These are phyloP conservation scores for Pyrrhosoma nymphula DNA, from an alignment of 2,888 invertebrate species.

Conservation along the genomic window DNA sequence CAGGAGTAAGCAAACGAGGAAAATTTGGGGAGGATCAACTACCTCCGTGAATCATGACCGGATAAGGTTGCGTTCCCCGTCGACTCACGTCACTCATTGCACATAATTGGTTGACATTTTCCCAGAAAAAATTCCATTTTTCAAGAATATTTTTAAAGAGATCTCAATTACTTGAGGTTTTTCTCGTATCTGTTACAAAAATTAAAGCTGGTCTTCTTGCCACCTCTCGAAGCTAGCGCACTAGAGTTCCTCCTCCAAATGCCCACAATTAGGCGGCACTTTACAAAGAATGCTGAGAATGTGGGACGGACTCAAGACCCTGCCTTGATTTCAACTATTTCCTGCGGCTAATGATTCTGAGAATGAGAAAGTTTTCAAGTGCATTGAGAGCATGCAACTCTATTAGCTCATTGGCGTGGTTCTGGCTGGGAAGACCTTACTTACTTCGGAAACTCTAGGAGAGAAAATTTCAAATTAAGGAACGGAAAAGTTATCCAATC, in stretches of 20 bases:
- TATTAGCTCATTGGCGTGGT: neutral
- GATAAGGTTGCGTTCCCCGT: too few relatives aligned
- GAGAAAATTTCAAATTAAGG: conserved; percentile 10
- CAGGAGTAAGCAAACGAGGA: too few relatives aligned
- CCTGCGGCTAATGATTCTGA: neutral
- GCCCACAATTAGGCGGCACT: neutral
- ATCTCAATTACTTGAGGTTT: neutral
- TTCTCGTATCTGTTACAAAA: neutral
- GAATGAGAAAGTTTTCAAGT: neutral
- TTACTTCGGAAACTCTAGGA: neutral
- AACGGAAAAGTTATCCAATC: conserved; percentile 31
- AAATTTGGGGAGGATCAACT: too few relatives aligned
- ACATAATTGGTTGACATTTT: too few relatives aligned
- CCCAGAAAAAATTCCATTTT: too few relatives aligned
- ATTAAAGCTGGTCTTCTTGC: neutral
- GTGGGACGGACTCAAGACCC: neutral
- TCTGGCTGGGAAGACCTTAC: neutral
- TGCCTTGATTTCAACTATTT: neutral
- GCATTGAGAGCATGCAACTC: neutral
- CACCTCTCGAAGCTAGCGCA: neutral
- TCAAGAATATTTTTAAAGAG: too few relatives aligned
- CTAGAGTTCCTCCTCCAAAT: too few relatives aligned
- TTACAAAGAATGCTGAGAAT: neutral
- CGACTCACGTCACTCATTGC: too few relatives aligned
- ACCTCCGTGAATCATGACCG: too few relatives aligned